These are phyloP conservation scores for Tenebrio molitor DNA, from an alignment of 1,140 invertebrate genomes.

Conservation along the genomic window DNA sequence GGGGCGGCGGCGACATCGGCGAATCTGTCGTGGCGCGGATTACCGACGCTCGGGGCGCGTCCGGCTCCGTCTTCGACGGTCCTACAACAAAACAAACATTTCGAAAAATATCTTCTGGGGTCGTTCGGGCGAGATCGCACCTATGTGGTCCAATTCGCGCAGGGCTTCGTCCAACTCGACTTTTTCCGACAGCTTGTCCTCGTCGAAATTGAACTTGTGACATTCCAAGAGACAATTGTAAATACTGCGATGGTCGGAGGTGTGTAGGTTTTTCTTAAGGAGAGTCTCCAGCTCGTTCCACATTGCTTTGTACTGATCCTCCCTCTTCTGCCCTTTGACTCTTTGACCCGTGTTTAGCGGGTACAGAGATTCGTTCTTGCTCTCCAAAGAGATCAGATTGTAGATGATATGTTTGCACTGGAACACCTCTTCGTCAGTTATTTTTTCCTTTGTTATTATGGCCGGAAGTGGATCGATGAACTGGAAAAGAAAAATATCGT, in stretches of 20 bases:
- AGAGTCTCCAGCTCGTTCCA: slow-evolving; percentile 92
- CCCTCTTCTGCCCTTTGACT: slow-evolving; percentile 74
- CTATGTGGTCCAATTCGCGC: slow-evolving; percentile 59
- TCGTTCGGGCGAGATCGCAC: no score
- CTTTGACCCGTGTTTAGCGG: slow-evolving; percentile 73
- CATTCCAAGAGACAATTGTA: slow-evolving; percentile 89
- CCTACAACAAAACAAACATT: slow-evolving; percentile 43
- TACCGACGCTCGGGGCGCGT: slow-evolving; percentile 74
- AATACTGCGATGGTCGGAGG: slow-evolving; percentile 78
- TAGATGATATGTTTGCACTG: slow-evolving; percentile 92
- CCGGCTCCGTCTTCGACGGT: slow-evolving; percentile 55
- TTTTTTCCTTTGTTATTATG: slow-evolving; percentile 85
- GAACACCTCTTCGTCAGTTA: slow-evolving; percentile 88
- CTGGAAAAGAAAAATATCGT: slow-evolving; percentile 67
- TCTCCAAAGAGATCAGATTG: slow-evolving; percentile 85
- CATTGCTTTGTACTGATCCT: slow-evolving; percentile 91
- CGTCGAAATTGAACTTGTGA: slow-evolving; percentile 71
- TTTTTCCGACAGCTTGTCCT: slow-evolving; percentile 72
- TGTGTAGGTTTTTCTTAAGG: slow-evolving; percentile 81
- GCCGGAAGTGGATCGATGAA: slow-evolving; percentile 85
- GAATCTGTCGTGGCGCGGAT: slow-evolving; percentile 86
- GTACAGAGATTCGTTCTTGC: slow-evolving; percentile 85
- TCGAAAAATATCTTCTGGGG: no score
- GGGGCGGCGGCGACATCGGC: slow-evolving; percentile 81
- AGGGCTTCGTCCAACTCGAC: slow-evolving; percentile 70